Base-by-base conservation (phyloP, 2,797 vertebrate genomes). In the Fistularia tabacaria region DNA sequence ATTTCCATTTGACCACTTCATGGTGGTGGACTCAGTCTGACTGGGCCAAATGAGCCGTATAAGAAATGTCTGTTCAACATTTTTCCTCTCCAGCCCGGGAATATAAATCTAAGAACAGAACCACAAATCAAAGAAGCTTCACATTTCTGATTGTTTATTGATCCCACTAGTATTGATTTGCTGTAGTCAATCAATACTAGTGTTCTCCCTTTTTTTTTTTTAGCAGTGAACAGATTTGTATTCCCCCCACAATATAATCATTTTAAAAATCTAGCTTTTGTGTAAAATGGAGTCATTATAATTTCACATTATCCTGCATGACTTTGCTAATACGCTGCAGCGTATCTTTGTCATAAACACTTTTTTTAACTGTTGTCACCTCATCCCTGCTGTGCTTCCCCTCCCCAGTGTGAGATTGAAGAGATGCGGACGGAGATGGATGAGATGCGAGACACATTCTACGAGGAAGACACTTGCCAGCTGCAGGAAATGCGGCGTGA, bases 391-490 rank as follows among this genome's bases (percentile, higher is more conserved):
- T 64, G 4, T 64, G 49, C 52, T 38, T 52, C 52, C 14, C 9
- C 6, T 45, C 14, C 3, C 42, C 73, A 98, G 96, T 92, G 90
- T 7, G 96, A 98, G 81, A 96, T 98, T 42, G 94, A 98, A 66
- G 97, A 99, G 84, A 93, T 98, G 91, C 93, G 96, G 77, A 92
- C 93, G 0, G 97, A 99, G 87, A 99, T 98, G 95, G 97, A 99
- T 0, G 97, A 99, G 87, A 99, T 99, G 96, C 92, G 96, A 50
- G 97, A 99, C 90, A 95, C 93, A 12, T 99, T 98, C 90, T 98
- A 96, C 13, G 97, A 99, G 62, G 97, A 99, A 57, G 97, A 99
- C 62, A 97, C 95, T 40, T 98, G 95, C 66, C 95, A 97, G 82
- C 92, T 99, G 67, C 95, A 99, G 85, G 97, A 98, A 63, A 95